Evolutionary conservation across 2,113 vertebrate genomes (phyloP).

Genomic region (Oreochromis niloticus): DNA sequence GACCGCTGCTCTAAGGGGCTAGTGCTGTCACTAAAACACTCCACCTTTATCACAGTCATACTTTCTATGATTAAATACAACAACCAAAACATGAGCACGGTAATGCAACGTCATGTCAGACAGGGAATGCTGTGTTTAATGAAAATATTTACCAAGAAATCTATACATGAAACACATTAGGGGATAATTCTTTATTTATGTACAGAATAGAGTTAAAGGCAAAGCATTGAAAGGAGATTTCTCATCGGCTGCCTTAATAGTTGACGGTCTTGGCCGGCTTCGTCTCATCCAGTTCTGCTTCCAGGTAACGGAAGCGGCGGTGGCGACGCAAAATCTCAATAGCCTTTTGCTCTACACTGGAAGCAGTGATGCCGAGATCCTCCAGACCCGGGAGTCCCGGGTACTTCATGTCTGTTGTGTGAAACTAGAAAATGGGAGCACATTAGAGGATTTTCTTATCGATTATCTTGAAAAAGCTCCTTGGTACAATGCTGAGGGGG

Average conservation of each 20-base stretch:
- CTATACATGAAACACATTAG: not conserved
- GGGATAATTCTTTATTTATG: slow-evolving; percentile 61
- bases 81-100: not conserved
- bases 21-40: not conserved
- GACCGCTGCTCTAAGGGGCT: rapidly evolving
- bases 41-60: not conserved
- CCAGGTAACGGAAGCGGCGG: slow-evolving; percentile 83
- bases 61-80: not conserved
- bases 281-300: slow-evolving; percentile 76
- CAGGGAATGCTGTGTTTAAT: not conserved
- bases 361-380: slow-evolving; percentile 82
- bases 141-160: not conserved
- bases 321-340: slow-evolving; percentile 90
- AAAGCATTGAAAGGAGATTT: not conserved
- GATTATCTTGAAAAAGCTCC: too few relatives aligned
- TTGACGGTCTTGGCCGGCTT: slow-evolving; percentile 81
- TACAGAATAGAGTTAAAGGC: slow-evolving; percentile 61
- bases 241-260: slow-evolving; percentile 46
- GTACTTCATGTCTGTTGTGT: slow-evolving; percentile 82
- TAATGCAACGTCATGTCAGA: not conserved
- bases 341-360: slow-evolving; percentile 82
- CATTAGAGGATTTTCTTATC: too few relatives aligned
- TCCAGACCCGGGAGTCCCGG: slow-evolving; percentile 87
- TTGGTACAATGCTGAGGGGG: not conserved
- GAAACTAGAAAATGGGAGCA: slow-evolving; percentile 70